phyloP scores from a whole-genome alignment of 2,113 vertebrate genomes.

The Passer montanus region DNA sequence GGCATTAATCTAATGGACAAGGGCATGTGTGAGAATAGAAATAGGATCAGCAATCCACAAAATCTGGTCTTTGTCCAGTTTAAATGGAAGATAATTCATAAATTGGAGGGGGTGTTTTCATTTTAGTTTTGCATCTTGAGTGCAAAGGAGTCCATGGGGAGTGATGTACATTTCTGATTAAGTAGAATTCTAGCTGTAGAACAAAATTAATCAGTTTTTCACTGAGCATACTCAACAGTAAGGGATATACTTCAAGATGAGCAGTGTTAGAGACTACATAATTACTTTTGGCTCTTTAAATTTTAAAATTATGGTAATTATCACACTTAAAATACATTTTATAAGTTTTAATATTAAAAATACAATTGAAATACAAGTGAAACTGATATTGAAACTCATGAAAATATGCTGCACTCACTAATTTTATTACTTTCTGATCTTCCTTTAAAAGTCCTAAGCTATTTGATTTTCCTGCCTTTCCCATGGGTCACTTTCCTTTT shows the following conservation, averaged over 20 bases:
- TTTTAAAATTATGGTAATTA: neutral
- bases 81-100: neutral
- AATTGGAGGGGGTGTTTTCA: neutral
- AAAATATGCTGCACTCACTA: neutral
- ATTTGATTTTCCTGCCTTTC: neutral
- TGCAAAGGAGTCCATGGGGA: neutral
- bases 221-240: neutral
- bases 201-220: conserved; percentile 7
- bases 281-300: neutral
- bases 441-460: neutral
- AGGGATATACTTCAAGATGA: neutral
- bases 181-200: neutral
- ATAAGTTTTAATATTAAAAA: conserved; percentile 8
- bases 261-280: neutral
- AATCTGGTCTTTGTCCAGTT: neutral
- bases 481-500: neutral
- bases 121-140: neutral
- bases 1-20: neutral
- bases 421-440: neutral
- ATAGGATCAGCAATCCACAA: neutral
- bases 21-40: neutral
- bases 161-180: neutral
- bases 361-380: neutral
- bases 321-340: conserved; percentile 8
- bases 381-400: neutral